Conservation (phyloP, 2,797 vertebrate genomes). For the Phrynocephalus forsythii region DNA sequence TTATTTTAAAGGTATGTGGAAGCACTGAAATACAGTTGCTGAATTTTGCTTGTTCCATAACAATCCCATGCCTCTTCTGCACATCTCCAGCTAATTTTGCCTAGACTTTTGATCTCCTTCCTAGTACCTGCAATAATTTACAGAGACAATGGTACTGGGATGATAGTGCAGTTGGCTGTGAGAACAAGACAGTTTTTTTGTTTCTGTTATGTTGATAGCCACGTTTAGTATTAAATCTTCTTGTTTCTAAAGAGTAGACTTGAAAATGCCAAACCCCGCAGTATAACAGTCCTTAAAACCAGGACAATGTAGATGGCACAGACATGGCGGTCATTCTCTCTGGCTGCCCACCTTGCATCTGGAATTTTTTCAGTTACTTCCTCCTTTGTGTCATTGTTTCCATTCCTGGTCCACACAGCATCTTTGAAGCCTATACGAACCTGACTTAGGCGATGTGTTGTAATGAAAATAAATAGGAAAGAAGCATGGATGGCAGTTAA, state of each 20-base stretch:
- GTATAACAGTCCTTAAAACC: no score
- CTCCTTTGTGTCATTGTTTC: not conserved
- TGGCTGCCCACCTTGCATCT: not conserved
- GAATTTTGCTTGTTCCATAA: conserved; percentile 3
- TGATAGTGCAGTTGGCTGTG: not conserved
- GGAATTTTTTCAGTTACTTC: not conserved
- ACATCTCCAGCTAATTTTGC: conserved; percentile 10
- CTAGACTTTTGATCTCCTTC: not conserved
- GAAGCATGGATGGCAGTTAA: not conserved
- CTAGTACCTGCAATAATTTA: not conserved
- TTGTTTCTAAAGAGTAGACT: no score
- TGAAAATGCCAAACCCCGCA: no score
- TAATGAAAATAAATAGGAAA: conserved; percentile 28
- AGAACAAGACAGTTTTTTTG: not conserved
- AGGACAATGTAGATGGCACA: not conserved
- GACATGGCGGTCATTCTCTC: not conserved
- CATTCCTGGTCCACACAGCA: no score
- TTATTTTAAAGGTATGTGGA: conserved; percentile 31
- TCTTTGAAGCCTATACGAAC: not conserved
- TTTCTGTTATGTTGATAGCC: not conserved
- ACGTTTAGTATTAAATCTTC: not conserved
- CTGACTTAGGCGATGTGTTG: conserved; percentile 57
- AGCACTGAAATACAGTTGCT: conserved; percentile 51
- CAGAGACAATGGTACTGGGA: not conserved
- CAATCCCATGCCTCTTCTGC: conserved; percentile 31